A percentile compares a stretch with the other conserved stretches of the same genome.
phyloP scores from a whole-genome alignment of 2,797 vertebrate genomes.

The Lithobates pipiens region DNA sequence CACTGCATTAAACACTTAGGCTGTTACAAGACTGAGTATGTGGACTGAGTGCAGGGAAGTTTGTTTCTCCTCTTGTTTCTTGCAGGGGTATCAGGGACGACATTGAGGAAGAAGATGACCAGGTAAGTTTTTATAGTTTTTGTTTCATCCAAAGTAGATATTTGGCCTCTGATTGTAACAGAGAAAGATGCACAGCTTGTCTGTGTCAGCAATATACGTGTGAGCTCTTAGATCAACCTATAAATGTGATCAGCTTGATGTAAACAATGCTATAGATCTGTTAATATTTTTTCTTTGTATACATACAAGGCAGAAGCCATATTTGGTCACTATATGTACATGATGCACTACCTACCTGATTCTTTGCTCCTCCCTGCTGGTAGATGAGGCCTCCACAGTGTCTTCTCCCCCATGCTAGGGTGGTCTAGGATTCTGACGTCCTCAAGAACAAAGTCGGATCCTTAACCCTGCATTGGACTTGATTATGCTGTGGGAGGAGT shows the following conservation, averaged over 20 bases:
- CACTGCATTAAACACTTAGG: neutral
- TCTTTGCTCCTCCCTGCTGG: too few relatives aligned
- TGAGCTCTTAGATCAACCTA: neutral
- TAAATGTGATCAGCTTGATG: neutral
- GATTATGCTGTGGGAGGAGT: too few relatives aligned
- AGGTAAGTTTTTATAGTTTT: slow-evolving; percentile 93
- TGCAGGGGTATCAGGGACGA: slow-evolving; percentile 99
- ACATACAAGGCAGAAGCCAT: too few relatives aligned
- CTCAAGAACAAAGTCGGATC: too few relatives aligned
- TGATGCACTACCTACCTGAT: too few relatives aligned
- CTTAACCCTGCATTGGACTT: too few relatives aligned
- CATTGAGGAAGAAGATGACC: slow-evolving; percentile 99
- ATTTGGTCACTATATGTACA: too few relatives aligned
- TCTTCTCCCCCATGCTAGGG: too few relatives aligned
- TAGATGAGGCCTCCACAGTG: too few relatives aligned
- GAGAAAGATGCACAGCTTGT: neutral
- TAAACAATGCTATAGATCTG: too few relatives aligned
- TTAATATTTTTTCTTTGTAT: too few relatives aligned
- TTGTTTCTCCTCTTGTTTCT: slow-evolving; percentile 99
- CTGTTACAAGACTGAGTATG: slow-evolving; percentile 79
- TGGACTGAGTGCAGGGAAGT: slow-evolving; percentile 99
- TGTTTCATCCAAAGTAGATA: slow-evolving; percentile 62
- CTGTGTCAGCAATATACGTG: neutral
- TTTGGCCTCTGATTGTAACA: neutral
- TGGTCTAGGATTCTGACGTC: too few relatives aligned